phyloP scores from a whole-genome alignment of 2,888 invertebrate species.

The Lucinisca nassula region DNA sequence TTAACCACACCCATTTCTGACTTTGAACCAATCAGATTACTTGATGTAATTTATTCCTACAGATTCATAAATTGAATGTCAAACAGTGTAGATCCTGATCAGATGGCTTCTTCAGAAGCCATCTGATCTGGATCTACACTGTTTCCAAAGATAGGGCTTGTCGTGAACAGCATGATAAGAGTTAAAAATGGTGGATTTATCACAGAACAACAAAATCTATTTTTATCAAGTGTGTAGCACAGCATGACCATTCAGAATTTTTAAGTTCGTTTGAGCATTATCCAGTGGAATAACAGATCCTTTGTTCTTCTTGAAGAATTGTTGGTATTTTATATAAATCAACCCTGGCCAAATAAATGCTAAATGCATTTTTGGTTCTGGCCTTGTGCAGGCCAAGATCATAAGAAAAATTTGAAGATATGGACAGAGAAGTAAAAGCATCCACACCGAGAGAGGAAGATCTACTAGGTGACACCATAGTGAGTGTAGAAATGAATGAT shows the following conservation, averaged over 20 bases:
- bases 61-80: no score
- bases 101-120: no score
- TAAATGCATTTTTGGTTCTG: constrained; percentile 81
- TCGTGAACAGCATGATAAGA: no score
- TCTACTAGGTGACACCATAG: constrained; percentile 81
- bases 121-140: no score
- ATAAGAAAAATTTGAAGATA: constrained; percentile 84
- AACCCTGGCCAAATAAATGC: constrained; percentile 85
- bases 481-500: constrained; percentile 46
- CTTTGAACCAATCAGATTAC: no score
- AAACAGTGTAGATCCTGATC: no score
- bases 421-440: constrained; percentile 80
- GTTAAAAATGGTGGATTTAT: no score
- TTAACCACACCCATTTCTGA: no score
- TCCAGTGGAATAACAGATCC: constrained; percentile 25
- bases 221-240: constrained; percentile 80
- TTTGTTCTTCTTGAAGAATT: constrained; percentile 43
- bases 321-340: constrained; percentile 76
- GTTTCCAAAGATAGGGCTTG: no score
- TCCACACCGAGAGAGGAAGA: constrained; percentile 81
- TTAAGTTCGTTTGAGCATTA: constrained; percentile 34
- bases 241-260: constrained; percentile 74
- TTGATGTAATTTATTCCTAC: no score
- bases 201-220: no score
- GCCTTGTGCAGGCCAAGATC: constrained; percentile 84